Conservation (phyloP, 2,797 vertebrate genomes). For the Sardinella longiceps region DNA sequence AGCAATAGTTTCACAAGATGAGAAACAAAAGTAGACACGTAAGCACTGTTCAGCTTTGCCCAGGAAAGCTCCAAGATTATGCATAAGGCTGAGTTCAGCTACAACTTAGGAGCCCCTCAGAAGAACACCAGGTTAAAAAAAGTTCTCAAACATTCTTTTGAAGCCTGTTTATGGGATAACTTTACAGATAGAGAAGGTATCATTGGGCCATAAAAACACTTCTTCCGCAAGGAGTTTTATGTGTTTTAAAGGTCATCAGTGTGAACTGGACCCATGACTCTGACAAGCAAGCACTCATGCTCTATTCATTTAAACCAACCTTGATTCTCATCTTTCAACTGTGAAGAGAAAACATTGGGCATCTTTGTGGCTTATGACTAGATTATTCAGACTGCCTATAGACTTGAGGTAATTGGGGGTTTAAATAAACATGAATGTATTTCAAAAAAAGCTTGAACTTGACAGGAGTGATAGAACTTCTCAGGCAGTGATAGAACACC, state of each 20-base stretch:
- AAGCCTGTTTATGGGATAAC: neutral
- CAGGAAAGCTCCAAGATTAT: neutral
- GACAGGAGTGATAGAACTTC: too few relatives aligned
- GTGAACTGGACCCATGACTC: neutral
- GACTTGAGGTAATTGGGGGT: too few relatives aligned
- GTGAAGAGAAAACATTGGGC: neutral
- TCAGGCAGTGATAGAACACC: neutral
- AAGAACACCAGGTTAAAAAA: neutral
- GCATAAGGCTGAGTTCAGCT: neutral
- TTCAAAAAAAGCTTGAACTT: too few relatives aligned
- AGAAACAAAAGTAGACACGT: neutral
- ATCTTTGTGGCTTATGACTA: neutral
- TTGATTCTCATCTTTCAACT: neutral
- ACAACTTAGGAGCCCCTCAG: neutral
- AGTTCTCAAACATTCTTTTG: neutral
- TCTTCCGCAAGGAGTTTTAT: neutral
- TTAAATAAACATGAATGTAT: neutral
- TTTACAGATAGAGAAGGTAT: neutral
- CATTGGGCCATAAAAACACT: neutral
- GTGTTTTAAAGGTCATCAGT: neutral
- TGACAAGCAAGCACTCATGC: neutral
- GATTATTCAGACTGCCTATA: neutral
- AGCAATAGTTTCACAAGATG: neutral
- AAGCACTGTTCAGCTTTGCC: neutral
- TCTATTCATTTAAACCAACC: neutral